These are phyloP conservation scores for Seira ritae DNA, from an alignment of 2,888 invertebrate species.

Conservation along the genomic window DNA sequence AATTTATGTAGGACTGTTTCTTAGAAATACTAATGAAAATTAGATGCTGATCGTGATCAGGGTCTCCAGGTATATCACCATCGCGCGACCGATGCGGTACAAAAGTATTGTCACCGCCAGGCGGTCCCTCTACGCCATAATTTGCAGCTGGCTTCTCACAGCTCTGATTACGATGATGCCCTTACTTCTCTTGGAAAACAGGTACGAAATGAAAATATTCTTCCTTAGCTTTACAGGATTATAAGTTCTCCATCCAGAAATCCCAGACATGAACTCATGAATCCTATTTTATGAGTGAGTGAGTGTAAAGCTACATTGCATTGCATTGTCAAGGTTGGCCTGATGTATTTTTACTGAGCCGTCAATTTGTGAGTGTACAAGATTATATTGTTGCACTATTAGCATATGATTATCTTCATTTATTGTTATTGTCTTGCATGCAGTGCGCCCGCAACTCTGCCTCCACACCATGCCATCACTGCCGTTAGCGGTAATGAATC, in stretches of 20 bases:
- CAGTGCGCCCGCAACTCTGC: conserved; percentile 3
- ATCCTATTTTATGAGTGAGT: neutral
- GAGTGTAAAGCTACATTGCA: conserved; percentile 8
- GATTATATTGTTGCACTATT: conserved; percentile 15
- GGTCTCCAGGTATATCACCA: conserved; percentile 71
- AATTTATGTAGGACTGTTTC: conserved; percentile 14
- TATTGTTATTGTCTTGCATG: conserved; percentile 17
- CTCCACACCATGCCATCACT: neutral
- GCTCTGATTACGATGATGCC: conserved; percentile 68
- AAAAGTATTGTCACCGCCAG: conserved; percentile 71
- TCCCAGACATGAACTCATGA: neutral
- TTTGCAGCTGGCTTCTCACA: conserved; percentile 68
- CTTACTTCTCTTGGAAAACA: conserved; percentile 64
- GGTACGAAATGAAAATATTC: no score
- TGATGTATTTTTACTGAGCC: conserved; percentile 9
- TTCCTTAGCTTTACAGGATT: neutral
- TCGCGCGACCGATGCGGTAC: conserved; percentile 72
- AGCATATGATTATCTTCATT: conserved; percentile 14
- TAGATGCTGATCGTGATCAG: neutral
- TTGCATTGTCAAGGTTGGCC: conserved; percentile 55
- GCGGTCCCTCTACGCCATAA: conserved; percentile 67
- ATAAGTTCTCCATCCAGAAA: neutral
- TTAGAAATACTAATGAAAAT: neutral
- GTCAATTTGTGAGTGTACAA: conserved; percentile 18
- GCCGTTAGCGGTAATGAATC: conserved; percentile 34